These are phyloP conservation scores for Pollachius pollachius DNA, from an alignment of 2,113 vertebrate genomes.

Conservation along the genomic window DNA sequence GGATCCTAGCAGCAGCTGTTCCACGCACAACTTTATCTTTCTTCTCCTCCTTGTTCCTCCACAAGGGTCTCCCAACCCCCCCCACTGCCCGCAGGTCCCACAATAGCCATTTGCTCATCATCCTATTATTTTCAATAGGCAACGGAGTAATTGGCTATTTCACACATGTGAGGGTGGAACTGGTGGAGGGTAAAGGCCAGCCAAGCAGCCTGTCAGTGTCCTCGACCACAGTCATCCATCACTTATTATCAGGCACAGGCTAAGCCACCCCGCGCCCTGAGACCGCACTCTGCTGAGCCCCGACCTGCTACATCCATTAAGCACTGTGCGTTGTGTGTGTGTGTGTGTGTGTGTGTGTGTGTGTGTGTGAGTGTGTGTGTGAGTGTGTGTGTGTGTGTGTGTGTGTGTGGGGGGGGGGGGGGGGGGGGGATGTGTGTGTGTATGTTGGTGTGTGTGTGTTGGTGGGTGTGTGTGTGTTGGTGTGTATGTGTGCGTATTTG, in stretches of 20 bases:
- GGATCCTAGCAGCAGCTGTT: constrained; percentile 78
- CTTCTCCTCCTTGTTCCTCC: constrained; percentile 76
- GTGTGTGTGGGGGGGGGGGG: no score
- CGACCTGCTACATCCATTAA: constrained; percentile 63
- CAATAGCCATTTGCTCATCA: constrained; percentile 93
- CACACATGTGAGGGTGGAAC: constrained; percentile 95
- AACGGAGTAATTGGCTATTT: constrained; percentile 98
- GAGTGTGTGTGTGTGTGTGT: constrained; percentile 14
- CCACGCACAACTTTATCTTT: constrained; percentile 83
- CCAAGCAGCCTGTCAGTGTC: constrained; percentile 88
- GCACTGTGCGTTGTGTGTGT: constrained; percentile 9
- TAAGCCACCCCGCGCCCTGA: constrained; percentile 75
- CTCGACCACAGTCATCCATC: constrained; percentile 83
- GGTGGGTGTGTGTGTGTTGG: constrained; percentile 22
- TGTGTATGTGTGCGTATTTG: constrained; percentile 18
- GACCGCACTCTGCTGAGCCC: constrained; percentile 79
- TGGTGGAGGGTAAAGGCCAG: constrained; percentile 94
- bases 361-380: neutral
- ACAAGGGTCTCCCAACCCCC: constrained; percentile 37
- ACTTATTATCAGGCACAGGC: constrained; percentile 91
- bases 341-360: constrained; percentile 29
- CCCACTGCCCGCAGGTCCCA: constrained; percentile 64
- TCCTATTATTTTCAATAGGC: constrained; percentile 90
- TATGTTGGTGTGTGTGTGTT: constrained; percentile 20
- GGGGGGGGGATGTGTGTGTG: constrained; percentile 1